These are phyloP conservation scores for Ceratothoa steindachneri DNA, from an alignment of 2,888 invertebrate species.

Conservation along the genomic window DNA sequence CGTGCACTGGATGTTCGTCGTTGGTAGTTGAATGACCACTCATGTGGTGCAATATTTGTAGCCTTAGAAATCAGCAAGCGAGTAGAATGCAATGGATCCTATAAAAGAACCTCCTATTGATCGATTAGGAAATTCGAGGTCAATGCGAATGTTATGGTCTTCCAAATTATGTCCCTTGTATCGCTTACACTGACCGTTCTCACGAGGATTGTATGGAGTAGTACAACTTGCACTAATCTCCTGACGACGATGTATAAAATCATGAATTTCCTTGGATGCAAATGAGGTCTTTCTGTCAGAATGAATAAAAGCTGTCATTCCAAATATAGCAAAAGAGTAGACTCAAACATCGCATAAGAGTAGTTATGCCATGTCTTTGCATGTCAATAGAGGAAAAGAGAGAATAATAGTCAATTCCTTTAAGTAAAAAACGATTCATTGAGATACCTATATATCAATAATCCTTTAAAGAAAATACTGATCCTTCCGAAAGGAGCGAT, in stretches of 20 bases:
- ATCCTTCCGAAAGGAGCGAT: no score
- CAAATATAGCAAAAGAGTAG: background rate
- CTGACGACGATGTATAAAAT: background rate
- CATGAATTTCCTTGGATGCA: background rate
- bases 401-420: no score
- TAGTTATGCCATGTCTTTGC: no score
- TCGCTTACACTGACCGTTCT: background rate
- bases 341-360: no score
- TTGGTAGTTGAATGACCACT: no score
- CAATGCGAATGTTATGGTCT: background rate
- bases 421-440: no score
- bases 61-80: no score
- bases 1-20: background rate
- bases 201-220: background rate
- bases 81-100: background rate
- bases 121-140: background rate
- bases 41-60: no score
- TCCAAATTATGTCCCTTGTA: background rate
- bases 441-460: no score
- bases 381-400: no score
- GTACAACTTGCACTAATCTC: background rate
- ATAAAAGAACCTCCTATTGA: background rate
- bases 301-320: background rate
- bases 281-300: background rate
- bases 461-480: no score